Conservation (phyloP, 2,888 invertebrate species). For the Steromphala cineraria region DNA sequence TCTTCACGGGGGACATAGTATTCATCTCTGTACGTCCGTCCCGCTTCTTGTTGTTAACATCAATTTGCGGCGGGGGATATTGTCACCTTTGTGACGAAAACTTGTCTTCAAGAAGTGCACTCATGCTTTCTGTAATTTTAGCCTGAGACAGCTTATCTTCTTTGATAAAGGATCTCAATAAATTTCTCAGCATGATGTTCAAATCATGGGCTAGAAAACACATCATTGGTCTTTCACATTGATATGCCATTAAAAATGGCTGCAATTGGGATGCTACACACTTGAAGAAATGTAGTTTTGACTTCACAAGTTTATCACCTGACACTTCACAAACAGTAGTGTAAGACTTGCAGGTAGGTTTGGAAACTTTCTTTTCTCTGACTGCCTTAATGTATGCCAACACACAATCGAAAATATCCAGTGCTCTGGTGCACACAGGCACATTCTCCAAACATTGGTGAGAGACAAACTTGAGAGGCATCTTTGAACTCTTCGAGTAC, state of each 20-base stretch:
- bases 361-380: slow-evolving; percentile 27
- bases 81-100: no score
- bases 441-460: slow-evolving; percentile 50
- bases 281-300: slow-evolving; percentile 37
- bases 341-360: slow-evolving; percentile 35
- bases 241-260: slow-evolving; percentile 34
- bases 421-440: slow-evolving; percentile 35
- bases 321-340: no score
- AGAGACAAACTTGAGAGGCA: slow-evolving; percentile 59
- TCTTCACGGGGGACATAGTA: no score
- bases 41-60: no score
- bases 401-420: slow-evolving; percentile 28
- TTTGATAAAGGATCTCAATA: slow-evolving; percentile 29
- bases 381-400: slow-evolving; percentile 34
- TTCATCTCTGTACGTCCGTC: no score
- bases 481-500: slow-evolving; percentile 35
- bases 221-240: slow-evolving; percentile 37
- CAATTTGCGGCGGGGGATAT: no score
- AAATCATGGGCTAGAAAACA: slow-evolving; percentile 31
- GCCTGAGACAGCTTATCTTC: slow-evolving; percentile 11
- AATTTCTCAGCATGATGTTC: slow-evolving; percentile 18
- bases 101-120: background rate
- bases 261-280: slow-evolving; percentile 29
- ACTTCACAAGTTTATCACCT: slow-evolving; percentile 29
- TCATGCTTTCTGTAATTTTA: background rate